phyloP scores from a whole-genome alignment of 2,113 vertebrate genomes.

The Chloropsis cyanopogon region DNA sequence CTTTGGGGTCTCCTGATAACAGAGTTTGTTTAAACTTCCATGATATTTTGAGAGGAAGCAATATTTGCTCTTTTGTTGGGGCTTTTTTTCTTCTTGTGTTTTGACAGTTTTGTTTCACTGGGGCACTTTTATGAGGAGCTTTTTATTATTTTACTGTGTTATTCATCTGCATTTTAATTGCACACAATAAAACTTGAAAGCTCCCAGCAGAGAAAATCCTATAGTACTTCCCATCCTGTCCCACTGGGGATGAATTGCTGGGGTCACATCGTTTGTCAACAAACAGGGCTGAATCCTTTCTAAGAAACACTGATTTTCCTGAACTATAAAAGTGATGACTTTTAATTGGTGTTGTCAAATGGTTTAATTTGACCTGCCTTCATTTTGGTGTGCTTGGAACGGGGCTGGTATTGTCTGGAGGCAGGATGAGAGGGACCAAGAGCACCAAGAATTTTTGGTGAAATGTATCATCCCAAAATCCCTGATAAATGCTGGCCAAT shows the following conservation, averaged over 20 bases:
- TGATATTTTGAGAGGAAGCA: slow-evolving; percentile 26
- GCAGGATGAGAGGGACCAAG: background rate
- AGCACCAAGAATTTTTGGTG: background rate
- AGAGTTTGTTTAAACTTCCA: background rate
- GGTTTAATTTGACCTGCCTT: background rate
- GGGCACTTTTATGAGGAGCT: slow-evolving; percentile 20
- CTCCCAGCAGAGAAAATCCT: slow-evolving; percentile 54
- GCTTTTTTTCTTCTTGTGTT: background rate
- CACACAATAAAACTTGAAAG: slow-evolving; percentile 59
- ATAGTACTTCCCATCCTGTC: slow-evolving; percentile 37
- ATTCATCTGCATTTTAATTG: slow-evolving; percentile 59
- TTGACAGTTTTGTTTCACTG: slow-evolving; percentile 31
- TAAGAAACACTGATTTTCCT: background rate
- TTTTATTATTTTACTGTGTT: slow-evolving; percentile 59
- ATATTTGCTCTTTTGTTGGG: background rate
- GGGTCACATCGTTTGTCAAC: background rate
- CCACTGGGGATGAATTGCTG: slow-evolving; percentile 14
- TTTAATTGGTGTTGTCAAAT: background rate
- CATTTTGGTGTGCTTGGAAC: background rate
- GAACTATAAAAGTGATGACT: background rate
- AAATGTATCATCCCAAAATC: background rate
- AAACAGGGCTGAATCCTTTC: background rate
- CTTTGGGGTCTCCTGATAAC: background rate
- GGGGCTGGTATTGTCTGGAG: background rate
- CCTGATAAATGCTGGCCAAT: background rate